Percentiles rank a stretch among this genome's conserved stretches.
phyloP scores from a whole-genome alignment of 2,113 vertebrate species.

The human region DNA sequence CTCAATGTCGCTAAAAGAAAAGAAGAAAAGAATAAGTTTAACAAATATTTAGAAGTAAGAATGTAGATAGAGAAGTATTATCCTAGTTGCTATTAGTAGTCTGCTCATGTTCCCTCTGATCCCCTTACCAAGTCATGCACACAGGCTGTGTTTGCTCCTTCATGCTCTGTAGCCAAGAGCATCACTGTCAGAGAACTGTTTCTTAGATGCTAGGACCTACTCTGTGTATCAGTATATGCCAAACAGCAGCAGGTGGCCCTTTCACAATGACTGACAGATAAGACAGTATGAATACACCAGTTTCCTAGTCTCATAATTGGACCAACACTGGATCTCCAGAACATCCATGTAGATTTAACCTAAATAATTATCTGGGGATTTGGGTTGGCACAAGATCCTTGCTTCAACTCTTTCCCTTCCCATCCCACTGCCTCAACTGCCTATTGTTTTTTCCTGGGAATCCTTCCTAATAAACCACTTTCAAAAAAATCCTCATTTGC shows the following conservation, averaged over 20 bases:
- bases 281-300: not conserved
- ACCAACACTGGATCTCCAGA: not conserved
- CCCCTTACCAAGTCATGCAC: too few relatives aligned
- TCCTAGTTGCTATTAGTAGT: not conserved
- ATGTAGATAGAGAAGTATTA: not conserved
- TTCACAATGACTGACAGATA: not conserved
- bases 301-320: not conserved
- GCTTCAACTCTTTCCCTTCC: not conserved
- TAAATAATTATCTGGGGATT: not conserved
- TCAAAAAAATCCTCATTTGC: not conserved
- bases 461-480: not conserved
- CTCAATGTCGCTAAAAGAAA: not conserved
- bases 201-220: not conserved
- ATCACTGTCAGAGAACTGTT: not conserved
- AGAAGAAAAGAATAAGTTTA: not conserved
- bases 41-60: not conserved
- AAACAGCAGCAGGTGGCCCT: not conserved
- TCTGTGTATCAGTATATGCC: not conserved
- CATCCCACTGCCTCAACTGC: not conserved
- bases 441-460: not conserved
- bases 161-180: not conserved
- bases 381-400: not conserved
- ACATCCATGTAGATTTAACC: not conserved
- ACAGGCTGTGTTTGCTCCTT: not conserved
- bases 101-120: not conserved